A percentile compares a stretch with the other conserved stretches of the same genome.
Evolutionary conservation across 2,113 vertebrate genomes (phyloP).

Genomic region (Platichthys stellatus): DNA sequence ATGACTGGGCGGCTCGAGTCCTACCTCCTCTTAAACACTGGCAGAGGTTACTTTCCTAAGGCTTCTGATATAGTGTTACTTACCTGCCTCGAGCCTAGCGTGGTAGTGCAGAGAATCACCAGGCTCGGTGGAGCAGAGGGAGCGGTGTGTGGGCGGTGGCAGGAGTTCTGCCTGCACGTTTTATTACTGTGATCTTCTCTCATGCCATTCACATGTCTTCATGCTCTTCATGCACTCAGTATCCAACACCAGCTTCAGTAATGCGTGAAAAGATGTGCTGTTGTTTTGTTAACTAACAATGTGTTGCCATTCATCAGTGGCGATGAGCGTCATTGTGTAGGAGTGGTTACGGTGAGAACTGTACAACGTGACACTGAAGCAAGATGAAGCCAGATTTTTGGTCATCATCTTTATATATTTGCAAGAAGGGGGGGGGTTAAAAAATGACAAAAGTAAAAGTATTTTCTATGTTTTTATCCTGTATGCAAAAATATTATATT

Average conservation of each 20-base stretch:
- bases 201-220: slow-evolving; percentile 40
- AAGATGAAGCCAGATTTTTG: slow-evolving; percentile 25
- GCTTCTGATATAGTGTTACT: slow-evolving; percentile 27
- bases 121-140: background rate
- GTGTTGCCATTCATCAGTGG: slow-evolving; percentile 20
- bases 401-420: slow-evolving; percentile 25
- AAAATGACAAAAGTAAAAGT: slow-evolving; percentile 4
- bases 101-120: slow-evolving; percentile 14
- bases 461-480: slow-evolving; percentile 36
- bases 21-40: slow-evolving; percentile 43
- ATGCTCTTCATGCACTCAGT: slow-evolving; percentile 16
- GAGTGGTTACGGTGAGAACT: background rate
- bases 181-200: slow-evolving; percentile 55
- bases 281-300: slow-evolving; percentile 18
- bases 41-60: slow-evolving; percentile 20
- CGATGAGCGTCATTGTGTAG: background rate
- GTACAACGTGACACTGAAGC: slow-evolving; percentile 47
- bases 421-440: background rate
- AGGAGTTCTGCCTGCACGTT: slow-evolving; percentile 24
- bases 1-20: slow-evolving; percentile 64
- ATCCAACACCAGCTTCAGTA: slow-evolving; percentile 48
- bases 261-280: slow-evolving; percentile 26
- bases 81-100: slow-evolving; percentile 34
- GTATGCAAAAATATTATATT: slow-evolving; percentile 53
- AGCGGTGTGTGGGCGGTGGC: slow-evolving; percentile 11